Base-by-base conservation (phyloP, 2,888 invertebrate species). In the Hypomecis punctinalis region DNA sequence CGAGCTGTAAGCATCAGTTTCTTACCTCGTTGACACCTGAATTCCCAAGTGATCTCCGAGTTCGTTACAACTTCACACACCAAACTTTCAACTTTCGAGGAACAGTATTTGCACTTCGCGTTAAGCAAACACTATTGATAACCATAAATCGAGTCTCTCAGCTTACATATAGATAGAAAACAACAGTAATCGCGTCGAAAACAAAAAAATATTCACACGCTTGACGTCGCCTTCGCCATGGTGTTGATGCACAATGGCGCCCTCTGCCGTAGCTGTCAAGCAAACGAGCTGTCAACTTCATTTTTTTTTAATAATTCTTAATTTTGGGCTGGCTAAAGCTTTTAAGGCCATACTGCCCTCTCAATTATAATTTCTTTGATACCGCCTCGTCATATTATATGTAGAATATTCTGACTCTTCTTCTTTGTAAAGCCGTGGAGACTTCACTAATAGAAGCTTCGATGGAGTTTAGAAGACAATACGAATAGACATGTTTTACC, bases 11-110 rank as follows among this genome's bases (percentile, higher is more conserved):
- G 89, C 89, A 88, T 90, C 80, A 80, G 76, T 84, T 89, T 86
- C 93, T 92, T 93, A 93, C 93, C 93, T 93, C 93, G 89, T 92
- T 93, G 92, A 93, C 93, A 93, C 92, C 93, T 91, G 90, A 91
- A 91, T 86, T 87, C 86, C 85, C 81, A 86, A 90, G 85, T 85
- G 88, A 90, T 91, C 87, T 84, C 77, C 82, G 89, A 91, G 91
- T 91, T 91, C 89, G 91, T 91, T 91, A 87, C 72, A 91, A 91
- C 90, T 92, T 91, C 87, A 85, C 84, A 83, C 87, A 87, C 85
- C 78, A 88, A 89, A 88, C 89, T 89, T 86, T 76, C 63, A 88
- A 90, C 84, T 90, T 90, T 86, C 74, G 67, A 79, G 76, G 71
- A 78, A 81, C 72, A 85, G 82, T 84, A 71, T 77, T 75, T 76